These are phyloP conservation scores for Penaeus monodon DNA, from an alignment of 2,888 invertebrate genomes.

Conservation along the genomic window DNA sequence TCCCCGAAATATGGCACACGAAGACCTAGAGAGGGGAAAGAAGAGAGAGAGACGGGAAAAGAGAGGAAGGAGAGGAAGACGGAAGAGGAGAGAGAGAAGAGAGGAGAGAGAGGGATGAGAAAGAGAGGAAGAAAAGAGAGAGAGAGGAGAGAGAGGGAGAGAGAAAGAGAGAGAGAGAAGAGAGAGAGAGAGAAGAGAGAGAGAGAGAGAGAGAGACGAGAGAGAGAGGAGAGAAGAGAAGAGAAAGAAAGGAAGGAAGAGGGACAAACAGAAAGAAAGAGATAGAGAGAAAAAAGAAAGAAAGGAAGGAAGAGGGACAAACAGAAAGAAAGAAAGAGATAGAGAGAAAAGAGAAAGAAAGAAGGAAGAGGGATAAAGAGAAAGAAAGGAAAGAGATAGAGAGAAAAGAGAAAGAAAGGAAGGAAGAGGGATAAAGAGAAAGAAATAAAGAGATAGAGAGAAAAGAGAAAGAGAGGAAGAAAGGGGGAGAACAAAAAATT, in stretches of 20 bases:
- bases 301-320: neutral
- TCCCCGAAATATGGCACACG: too few species aligned
- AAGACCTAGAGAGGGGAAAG: too few species aligned
- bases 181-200: neutral
- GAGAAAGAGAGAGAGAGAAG: neutral
- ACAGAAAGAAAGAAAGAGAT: neutral
- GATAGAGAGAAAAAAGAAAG: neutral
- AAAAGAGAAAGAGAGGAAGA: too few species aligned
- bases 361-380: neutral
- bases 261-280: neutral
- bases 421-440: too few species aligned
- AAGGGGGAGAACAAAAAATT: too few species aligned
- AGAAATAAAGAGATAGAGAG: too few species aligned
- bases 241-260: neutral
- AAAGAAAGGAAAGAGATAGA: too few species aligned
- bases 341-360: neutral
- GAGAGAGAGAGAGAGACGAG: too few species aligned
- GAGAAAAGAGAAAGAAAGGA: too few species aligned
- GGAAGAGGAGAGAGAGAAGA: neutral
- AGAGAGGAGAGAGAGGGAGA: neutral
- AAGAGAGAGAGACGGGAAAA: too few species aligned
- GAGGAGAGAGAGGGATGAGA: neutral
- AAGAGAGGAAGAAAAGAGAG: neutral
- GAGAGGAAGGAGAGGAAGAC: neutral
- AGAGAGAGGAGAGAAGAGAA: too few species aligned